Evolutionary conservation across 2,113 vertebrate genomes (phyloP).

Genomic region (Pontoporia blainvillei): DNA sequence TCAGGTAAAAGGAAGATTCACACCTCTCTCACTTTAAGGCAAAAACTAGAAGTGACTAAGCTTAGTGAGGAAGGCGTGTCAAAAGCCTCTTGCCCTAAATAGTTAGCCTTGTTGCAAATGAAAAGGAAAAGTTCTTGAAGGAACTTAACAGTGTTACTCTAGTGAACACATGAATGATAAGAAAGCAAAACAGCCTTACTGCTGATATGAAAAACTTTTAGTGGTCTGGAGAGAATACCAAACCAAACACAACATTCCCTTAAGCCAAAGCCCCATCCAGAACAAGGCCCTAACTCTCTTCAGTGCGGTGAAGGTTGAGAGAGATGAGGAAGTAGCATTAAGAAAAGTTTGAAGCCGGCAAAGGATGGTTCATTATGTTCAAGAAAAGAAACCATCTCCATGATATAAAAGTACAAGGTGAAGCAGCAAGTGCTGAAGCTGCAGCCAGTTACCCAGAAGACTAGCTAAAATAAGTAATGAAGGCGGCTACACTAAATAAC

Average conservation of each 20-base stretch:
- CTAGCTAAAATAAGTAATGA: too few species aligned
- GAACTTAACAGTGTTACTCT: background rate
- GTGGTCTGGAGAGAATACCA: background rate
- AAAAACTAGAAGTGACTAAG: background rate
- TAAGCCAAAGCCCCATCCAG: background rate
- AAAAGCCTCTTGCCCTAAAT: background rate
- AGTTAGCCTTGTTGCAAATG: background rate
- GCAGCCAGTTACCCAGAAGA: too few species aligned
- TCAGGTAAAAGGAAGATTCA: background rate
- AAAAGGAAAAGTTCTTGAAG: background rate
- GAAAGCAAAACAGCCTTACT: background rate
- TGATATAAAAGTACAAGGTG: too few species aligned
- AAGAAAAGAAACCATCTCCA: too few species aligned
- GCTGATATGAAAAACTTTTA: background rate
- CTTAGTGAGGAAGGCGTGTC: background rate
- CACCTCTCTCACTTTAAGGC: background rate
- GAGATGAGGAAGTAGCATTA: background rate
- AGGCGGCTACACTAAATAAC: too few species aligned
- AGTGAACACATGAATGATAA: background rate
- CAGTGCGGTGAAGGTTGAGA: background rate
- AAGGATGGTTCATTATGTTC: too few species aligned
- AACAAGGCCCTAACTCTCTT: background rate
- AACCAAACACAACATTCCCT: background rate
- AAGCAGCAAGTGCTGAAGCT: too few species aligned
- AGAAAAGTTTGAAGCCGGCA: background rate